These are phyloP conservation scores for Dendrolimus punctatus DNA, from an alignment of 1,140 invertebrate species.

Conservation along the genomic window DNA sequence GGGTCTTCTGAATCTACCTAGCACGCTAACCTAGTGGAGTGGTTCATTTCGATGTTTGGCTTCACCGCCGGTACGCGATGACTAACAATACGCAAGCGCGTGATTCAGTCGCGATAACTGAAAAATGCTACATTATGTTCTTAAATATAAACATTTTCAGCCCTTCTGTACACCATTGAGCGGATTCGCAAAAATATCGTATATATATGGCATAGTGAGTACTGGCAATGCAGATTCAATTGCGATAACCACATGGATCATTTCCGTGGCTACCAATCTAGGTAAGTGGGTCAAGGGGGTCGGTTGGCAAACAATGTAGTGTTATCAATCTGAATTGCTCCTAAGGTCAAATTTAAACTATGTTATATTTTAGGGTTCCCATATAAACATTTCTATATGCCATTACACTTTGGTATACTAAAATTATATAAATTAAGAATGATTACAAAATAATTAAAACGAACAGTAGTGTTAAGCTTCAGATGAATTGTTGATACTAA, in stretches of 20 bases:
- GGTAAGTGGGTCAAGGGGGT: conserved; percentile 68
- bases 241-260: conserved; percentile 78
- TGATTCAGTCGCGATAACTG: no score
- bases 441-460: not conserved
- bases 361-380: not conserved
- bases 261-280: conserved; percentile 78
- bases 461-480: no score
- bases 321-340: no score
- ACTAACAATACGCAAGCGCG: no score
- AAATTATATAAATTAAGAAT: not conserved
- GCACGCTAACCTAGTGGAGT: no score
- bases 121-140: no score
- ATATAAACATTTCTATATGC: conserved; percentile 12
- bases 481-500: no score
- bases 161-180: conserved; percentile 80
- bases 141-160: conserved; percentile 54
- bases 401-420: not conserved
- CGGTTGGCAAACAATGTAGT: no score
- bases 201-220: conserved; percentile 76
- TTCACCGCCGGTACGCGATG: no score
- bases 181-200: conserved; percentile 79
- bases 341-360: no score
- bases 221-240: conserved; percentile 77
- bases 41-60: no score
- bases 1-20: no score